Evolutionary conservation across 2,888 invertebrate genomes (phyloP), one percentile per base, ranked within the genome.

Genomic region (Podotricha telesiphe): DNA sequence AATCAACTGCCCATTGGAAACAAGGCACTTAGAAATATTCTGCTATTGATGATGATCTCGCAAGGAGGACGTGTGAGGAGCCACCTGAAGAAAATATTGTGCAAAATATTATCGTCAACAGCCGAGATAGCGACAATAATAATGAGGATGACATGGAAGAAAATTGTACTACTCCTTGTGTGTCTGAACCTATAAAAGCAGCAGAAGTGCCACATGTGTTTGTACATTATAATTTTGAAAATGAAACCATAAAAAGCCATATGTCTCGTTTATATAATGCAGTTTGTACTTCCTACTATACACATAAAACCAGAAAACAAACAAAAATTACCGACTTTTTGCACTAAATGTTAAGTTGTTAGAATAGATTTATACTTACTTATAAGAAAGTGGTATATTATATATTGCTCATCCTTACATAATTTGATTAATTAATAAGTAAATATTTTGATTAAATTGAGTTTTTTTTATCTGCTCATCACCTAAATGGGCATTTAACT

Each of bases 11-110:
- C 53, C 53, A 28, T 53, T 20, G 15, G 20, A 13, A 53, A 53
- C 22, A 13, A 53, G 22, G 28, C 4, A 10, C 22, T 53, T 28
- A n/a, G n/a, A 28, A 53, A 53, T 15, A 53, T 8, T 28, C 8
- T 11, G 20, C 53, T 45, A 65, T 53, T 47, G 47, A 34, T 59
- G 69, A 69, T n/a, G n/a, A n/a, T n/a, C n/a, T n/a, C n/a, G n/a
- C n/a, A n/a, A n/a, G n/a, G n/a, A n/a, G n/a, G n/a, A n/a, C n/a
- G n/a, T n/a, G n/a, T n/a, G n/a, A n/a, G 55, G 59, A 69, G 55
- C 69, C 42, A 15, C 42, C 69, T 61, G 67, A 67, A 40, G 61
- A 61, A 69, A 65, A 69, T 53, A 69, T 65, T 65, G 45, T 65
- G 42, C 53, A 65, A 53, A 69, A 65, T 65, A 53, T 69, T 53